phyloP scores from a whole-genome alignment of 2,113 vertebrate species.

The Stegostoma tigrinum region DNA sequence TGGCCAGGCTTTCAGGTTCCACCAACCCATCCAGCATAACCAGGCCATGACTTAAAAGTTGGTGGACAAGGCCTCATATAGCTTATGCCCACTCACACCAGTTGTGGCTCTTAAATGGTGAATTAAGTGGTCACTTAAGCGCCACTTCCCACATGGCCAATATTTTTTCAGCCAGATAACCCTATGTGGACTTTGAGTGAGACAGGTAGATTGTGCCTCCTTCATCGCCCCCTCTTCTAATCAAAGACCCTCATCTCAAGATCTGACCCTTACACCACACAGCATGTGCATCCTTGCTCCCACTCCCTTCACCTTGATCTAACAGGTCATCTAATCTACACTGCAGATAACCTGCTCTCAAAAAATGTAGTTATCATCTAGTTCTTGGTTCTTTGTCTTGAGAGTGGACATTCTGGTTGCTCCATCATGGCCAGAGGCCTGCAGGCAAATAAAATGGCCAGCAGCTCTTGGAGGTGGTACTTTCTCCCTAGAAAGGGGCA shows the following conservation, averaged over 20 bases:
- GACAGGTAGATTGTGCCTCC: background rate
- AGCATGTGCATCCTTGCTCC: background rate
- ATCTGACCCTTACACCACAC: background rate
- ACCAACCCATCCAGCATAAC: background rate
- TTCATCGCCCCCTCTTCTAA: background rate
- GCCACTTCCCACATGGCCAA: background rate
- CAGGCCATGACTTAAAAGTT: background rate
- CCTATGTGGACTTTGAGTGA: background rate
- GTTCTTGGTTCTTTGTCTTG: background rate
- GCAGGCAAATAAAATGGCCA: background rate
- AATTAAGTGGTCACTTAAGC: too few relatives aligned
- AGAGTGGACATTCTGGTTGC: background rate
- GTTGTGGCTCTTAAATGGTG: background rate
- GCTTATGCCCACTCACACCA: background rate
- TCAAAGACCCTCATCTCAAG: background rate
- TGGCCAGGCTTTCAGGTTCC: background rate
- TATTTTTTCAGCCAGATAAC: background rate
- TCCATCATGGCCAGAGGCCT: background rate
- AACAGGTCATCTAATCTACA: background rate
- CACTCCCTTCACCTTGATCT: background rate
- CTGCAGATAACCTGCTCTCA: background rate
- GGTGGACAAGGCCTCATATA: too few relatives aligned
- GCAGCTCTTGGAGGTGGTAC: background rate
- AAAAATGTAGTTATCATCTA: background rate
- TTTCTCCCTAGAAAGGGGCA: background rate